Base-by-base conservation (phyloP, 1,140 invertebrate species). In the Drosophila athabasca region DNA sequence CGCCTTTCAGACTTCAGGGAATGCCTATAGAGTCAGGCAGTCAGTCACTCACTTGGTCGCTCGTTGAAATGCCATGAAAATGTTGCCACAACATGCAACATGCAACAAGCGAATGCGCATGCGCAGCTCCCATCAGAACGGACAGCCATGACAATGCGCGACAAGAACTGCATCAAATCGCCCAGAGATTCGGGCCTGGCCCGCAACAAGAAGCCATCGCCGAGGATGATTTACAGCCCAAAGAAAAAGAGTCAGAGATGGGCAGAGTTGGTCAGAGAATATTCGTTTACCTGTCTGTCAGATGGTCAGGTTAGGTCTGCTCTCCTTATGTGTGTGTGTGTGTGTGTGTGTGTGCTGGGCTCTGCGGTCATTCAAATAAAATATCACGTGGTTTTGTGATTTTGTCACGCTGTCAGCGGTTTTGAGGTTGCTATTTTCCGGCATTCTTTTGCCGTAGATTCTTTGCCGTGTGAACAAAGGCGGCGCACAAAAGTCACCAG, bases 361-460 rank as follows among this genome's bases (percentile, higher is more conserved):
- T 39, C 80, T 88, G 88, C 88, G 88, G 88, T 90, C 79, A 83
- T 90, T 88, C 72, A 85, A 67, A 82, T 90, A 89, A 90, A 90
- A 88, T 91, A 75, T 91, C 90, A 91, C 90, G 90, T 91, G 90
- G 90, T 90, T 66, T 66, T 80, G 64, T 76, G 84, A 80, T 90
- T 90, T 91, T 90, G 90, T 91, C 83, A 91, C 90, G 90, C 90
- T 87, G 90, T 91, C 80, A 90, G 81, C 85, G 82, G 82, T 90
- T 87, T 74, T 68, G 71, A 69, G 77, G 62, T 76, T 76, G 55
- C 65, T 59, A 55, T 62, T 75, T 73, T 68, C 29, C 69, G 62
- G 17, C 68, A 60, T 62, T 70, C 11, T 39, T 11, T 57, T 54
- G 51, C 66, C 41, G 51, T 29, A 68, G 4, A 5, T 26, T 26